Percentiles rank a stretch among this genome's conserved stretches.
Evolutionary conservation across 2,797 vertebrate genomes (phyloP).

Genomic region (Oreochromis mossambicus): DNA sequence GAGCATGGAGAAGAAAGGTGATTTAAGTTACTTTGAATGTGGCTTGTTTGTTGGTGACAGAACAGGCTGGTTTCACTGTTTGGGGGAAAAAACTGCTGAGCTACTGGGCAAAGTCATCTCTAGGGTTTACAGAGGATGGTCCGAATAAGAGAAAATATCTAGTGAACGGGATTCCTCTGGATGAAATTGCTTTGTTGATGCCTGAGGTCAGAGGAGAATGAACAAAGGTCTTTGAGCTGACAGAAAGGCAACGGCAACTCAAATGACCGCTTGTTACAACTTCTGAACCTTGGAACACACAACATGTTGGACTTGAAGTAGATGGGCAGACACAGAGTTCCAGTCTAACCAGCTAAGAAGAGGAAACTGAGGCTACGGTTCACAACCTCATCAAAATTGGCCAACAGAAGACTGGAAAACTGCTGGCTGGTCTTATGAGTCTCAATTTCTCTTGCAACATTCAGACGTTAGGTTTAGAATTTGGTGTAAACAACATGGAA

Average conservation of each 20-base stretch:
- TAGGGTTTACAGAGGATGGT: not conserved
- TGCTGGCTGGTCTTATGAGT: not conserved
- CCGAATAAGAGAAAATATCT: not conserved
- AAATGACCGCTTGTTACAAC: not conserved
- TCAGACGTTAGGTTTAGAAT: rapidly evolving
- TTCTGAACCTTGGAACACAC: rapidly evolving
- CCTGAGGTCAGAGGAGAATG: not conserved
- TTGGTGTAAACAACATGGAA: not conserved
- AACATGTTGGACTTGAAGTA: not conserved
- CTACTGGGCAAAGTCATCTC: not conserved
- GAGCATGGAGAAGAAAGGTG: not conserved
- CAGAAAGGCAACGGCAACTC: not conserved
- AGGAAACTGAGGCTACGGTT: not conserved
- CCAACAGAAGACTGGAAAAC: not conserved
- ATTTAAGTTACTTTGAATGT: not conserved
- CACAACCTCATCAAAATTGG: rapidly evolving
- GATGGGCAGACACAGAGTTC: not conserved
- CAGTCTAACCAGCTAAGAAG: not conserved
- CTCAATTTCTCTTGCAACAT: not conserved
- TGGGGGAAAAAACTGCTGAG: not conserved
- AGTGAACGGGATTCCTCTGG: rapidly evolving
- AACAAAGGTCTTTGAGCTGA: not conserved
- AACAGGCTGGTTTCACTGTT: not conserved
- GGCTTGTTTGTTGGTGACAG: not conserved
- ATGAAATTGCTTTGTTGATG: not conserved